phyloP scores from a whole-genome alignment of 2,888 invertebrate species.

The Zygothrica quintamaculata region DNA sequence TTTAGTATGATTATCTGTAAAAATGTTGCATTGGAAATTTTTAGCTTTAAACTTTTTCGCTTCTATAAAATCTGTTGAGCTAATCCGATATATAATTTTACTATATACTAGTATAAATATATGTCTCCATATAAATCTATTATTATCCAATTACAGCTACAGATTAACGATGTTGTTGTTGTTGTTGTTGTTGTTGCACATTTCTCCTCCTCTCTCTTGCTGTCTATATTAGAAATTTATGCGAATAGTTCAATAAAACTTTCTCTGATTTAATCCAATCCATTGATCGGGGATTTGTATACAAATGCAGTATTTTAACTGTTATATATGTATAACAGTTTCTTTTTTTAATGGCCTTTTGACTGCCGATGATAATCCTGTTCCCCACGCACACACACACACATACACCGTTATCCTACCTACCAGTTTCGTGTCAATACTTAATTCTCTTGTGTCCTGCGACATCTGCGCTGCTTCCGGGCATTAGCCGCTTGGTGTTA shows the following conservation, averaged over 20 bases:
- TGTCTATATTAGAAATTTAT: too few species aligned
- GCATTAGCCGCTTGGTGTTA: constrained; percentile 73
- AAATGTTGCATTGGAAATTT: too few species aligned
- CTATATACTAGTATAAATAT: too few species aligned
- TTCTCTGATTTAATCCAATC: neutral
- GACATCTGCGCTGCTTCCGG: constrained; percentile 75
- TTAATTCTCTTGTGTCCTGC: constrained; percentile 36
- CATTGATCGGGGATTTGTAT: constrained; percentile 13
- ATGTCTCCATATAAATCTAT: too few species aligned
- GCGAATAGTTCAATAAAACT: neutral
- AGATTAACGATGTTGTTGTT: too few species aligned
- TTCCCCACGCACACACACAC: neutral
- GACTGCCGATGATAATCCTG: constrained; percentile 20
- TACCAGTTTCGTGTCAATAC: constrained; percentile 33
- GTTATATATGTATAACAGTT: constrained; percentile 1
- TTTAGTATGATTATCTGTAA: too few species aligned
- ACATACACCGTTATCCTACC: constrained; percentile 22
- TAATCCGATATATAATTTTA: too few species aligned
- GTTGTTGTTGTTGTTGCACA: too few species aligned
- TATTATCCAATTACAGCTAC: too few species aligned
- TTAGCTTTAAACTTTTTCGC: too few species aligned
- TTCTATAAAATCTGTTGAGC: too few species aligned
- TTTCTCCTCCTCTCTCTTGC: too few species aligned
- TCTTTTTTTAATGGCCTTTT: constrained; percentile 2
- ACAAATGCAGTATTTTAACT: constrained; percentile 20